Base-by-base conservation (phyloP, 1,140 invertebrate species). In the Drosophila gunungcola region DNA sequence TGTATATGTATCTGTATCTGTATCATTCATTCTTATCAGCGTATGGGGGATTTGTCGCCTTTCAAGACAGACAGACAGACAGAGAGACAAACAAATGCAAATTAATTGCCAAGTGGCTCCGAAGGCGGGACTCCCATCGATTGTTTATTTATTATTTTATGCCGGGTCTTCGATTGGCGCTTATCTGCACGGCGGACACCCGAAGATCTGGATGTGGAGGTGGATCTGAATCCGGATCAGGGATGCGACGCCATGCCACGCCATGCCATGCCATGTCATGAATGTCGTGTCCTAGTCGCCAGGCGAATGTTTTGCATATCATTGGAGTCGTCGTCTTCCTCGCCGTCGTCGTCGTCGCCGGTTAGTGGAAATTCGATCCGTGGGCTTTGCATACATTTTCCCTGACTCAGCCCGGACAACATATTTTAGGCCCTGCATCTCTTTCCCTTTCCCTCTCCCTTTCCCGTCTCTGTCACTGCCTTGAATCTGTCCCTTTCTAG, bases 111-210 rank as follows among this genome's bases (percentile, higher is more conserved):
- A 64, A 65, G 62, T 68, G 64, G 41, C 38, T 42, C 32, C 39
- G 29, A 64, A 56, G 55, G 56, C 54, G 27, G 41, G 51, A 34
- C 12, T 9, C 77, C 78, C 73, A 88, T 86, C 83, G 83, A 88
- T 88, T 86, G 78, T 86, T 86, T 86, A 86, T 86, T 86, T 86
- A 86, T 86, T 86, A 88, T 88, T 86, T 81, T 73, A 69, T 69
- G 63, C 63, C 74, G 48, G 12, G 38, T 29, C 49, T 70, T 79
- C 78, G 80, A 86, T 86, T 86, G 82, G 74, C 69, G 82, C 82
- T 86, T 86, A 86, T 86, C 82, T 72, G 57, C 69, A 46, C 54
- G n/a, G 27, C 29, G 48, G 46, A n/a, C 25, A 29, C n/a, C 27
- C 4, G 25, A 11, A 25, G 67, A 53, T 25, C 25, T 12, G 34